A percentile compares a stretch with the other conserved stretches of the same genome.
phyloP scores from a whole-genome alignment of 2,797 vertebrate species.

The Peromyscus nudipes region DNA sequence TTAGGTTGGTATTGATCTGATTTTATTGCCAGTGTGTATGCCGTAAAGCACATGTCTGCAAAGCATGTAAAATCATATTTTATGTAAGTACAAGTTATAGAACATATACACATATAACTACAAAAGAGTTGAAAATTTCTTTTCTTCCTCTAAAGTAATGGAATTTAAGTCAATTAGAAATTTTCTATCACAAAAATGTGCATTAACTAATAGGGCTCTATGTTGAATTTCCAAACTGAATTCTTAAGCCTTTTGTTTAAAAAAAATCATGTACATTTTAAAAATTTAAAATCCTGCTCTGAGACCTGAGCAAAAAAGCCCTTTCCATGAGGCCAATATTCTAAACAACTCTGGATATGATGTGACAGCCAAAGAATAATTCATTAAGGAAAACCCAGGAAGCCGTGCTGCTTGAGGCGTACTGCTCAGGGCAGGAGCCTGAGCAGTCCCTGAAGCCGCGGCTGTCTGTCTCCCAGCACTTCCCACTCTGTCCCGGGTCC shows the following conservation, averaged over 20 bases:
- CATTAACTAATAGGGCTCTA: slow-evolving; percentile 22
- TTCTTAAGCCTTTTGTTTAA: slow-evolving; percentile 49
- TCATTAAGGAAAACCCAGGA: background rate
- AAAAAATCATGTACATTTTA: background rate
- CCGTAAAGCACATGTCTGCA: background rate
- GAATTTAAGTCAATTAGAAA: slow-evolving; percentile 54
- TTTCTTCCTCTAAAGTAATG: slow-evolving; percentile 59
- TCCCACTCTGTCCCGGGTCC: background rate
- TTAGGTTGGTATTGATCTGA: slow-evolving; percentile 74
- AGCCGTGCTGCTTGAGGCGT: background rate
- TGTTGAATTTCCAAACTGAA: slow-evolving; percentile 19
- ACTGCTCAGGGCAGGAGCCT: background rate
- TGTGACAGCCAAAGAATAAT: background rate
- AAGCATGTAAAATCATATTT: slow-evolving; percentile 13
- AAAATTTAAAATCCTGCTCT: background rate
- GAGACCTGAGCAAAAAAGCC: background rate
- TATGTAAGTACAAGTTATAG: background rate
- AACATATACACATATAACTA: background rate
- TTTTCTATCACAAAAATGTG: background rate
- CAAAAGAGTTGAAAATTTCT: slow-evolving; percentile 62
- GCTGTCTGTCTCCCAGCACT: background rate
- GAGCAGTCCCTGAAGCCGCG: background rate
- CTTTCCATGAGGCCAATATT: background rate
- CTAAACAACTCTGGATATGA: background rate
- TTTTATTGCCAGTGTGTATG: slow-evolving; percentile 81